Evolutionary conservation across 1,140 invertebrate species (phyloP).

Genomic region (Lordiphosa clarofinis): DNA sequence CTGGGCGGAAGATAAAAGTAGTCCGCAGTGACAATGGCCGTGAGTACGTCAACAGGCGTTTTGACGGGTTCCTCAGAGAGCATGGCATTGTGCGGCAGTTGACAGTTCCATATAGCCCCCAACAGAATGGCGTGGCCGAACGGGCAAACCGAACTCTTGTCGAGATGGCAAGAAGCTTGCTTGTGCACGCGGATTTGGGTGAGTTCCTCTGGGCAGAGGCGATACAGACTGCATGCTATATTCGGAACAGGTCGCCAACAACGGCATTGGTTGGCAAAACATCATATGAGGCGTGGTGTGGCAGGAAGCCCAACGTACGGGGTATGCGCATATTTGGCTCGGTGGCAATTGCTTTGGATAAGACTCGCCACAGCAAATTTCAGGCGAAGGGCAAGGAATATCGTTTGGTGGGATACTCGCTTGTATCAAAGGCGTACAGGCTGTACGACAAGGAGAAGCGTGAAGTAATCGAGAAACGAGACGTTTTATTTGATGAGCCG

Average conservation of each 20-base stretch:
- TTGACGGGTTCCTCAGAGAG: background rate
- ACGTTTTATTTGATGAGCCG: too few species aligned
- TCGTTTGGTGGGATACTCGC: too few species aligned
- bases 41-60: conserved; percentile 7
- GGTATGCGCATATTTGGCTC: background rate
- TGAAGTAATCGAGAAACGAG: too few species aligned
- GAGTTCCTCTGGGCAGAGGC: background rate
- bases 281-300: too few species aligned
- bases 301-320: too few species aligned
- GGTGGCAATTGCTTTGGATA: too few species aligned
- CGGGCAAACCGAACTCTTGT: background rate
- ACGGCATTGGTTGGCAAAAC: background rate
- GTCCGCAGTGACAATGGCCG: background rate
- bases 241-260: conserved; percentile 2
- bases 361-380: too few species aligned
- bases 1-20: too few species aligned
- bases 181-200: background rate
- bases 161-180: conserved; percentile 9
- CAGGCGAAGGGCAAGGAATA: too few species aligned
- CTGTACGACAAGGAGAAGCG: too few species aligned
- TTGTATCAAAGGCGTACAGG: too few species aligned
- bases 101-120: conserved; percentile 1
- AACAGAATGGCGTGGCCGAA: conserved; percentile 13
- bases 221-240: conserved; percentile 1
- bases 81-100: too few species aligned